These are phyloP conservation scores for Cylas formicarius DNA, from an alignment of 1,140 invertebrate species.

Conservation along the genomic window DNA sequence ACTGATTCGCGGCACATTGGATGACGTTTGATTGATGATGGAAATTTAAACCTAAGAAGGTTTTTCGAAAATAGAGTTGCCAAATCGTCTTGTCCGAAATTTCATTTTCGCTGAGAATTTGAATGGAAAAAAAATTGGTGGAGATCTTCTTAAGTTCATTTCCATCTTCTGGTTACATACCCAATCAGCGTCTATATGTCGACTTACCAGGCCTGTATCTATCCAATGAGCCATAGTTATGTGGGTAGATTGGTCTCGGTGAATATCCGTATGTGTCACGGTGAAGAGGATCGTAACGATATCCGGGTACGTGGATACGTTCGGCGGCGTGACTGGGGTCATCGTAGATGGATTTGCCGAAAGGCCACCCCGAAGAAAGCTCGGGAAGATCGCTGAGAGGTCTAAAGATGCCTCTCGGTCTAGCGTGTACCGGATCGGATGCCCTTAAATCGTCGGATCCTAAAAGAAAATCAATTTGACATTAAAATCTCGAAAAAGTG, in stretches of 20 bases:
- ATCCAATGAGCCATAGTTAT: slow-evolving; percentile 71
- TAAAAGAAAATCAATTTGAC: too few species aligned
- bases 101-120: too few species aligned
- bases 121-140: too few species aligned
- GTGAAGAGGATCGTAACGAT: slow-evolving; percentile 81
- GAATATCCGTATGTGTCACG: slow-evolving; percentile 82
- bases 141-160: too few species aligned
- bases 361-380: slow-evolving; percentile 58
- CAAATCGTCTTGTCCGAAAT: too few species aligned
- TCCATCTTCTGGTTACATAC: too few species aligned
- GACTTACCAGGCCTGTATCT: slow-evolving; percentile 80
- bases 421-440: slow-evolving; percentile 61
- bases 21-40: too few species aligned
- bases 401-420: slow-evolving; percentile 62
- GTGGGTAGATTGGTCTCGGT: slow-evolving; percentile 74
- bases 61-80: too few species aligned
- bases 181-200: slow-evolving; percentile 21
- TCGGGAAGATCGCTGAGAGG: slow-evolving; percentile 54
- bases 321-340: slow-evolving; percentile 69
- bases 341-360: slow-evolving; percentile 77
- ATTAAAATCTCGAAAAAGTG: too few species aligned
- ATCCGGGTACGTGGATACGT: slow-evolving; percentile 75
- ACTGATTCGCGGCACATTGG: slow-evolving; percentile 7
- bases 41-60: slow-evolving; percentile 3
- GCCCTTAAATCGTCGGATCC: slow-evolving; percentile 85